Percentiles rank a stretch among this genome's conserved stretches.
phyloP scores from a whole-genome alignment of 2,888 invertebrate species.

The Biston betularia region DNA sequence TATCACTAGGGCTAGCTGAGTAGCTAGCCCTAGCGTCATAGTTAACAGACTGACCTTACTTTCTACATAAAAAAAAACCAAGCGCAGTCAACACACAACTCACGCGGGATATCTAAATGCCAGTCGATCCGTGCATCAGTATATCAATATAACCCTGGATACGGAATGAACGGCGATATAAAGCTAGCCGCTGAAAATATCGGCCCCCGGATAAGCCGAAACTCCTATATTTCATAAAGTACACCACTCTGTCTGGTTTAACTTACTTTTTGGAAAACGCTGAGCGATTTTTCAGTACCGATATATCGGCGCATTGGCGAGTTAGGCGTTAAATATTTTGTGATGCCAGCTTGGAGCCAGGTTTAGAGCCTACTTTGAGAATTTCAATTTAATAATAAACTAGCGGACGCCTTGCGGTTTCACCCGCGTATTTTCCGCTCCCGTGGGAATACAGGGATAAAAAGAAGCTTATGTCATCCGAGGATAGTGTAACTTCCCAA shows the following conservation, averaged over 20 bases:
- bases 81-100: conserved; percentile 27
- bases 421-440: too few species aligned
- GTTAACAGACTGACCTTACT: too few species aligned
- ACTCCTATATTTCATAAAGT: conserved; percentile 50
- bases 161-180: conserved; percentile 42
- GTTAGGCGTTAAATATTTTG: conserved; percentile 14
- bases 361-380: background rate
- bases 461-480: too few species aligned
- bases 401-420: too few species aligned
- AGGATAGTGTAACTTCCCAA: too few species aligned
- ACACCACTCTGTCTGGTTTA: conserved; percentile 51
- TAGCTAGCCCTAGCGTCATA: too few species aligned
- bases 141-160: conserved; percentile 40
- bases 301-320: conserved; percentile 48
- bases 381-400: too few species aligned
- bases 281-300: conserved; percentile 36
- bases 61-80: conserved; percentile 20
- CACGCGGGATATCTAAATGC: conserved; percentile 43
- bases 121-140: conserved; percentile 34
- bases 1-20: too few species aligned
- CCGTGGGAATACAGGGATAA: too few species aligned
- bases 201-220: conserved; percentile 38
- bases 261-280: conserved; percentile 45
- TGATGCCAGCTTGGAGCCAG: background rate
- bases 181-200: conserved; percentile 43